Evolutionary conservation across 2,113 vertebrate species (phyloP).

Genomic region (Cynoglossus semilaevis): DNA sequence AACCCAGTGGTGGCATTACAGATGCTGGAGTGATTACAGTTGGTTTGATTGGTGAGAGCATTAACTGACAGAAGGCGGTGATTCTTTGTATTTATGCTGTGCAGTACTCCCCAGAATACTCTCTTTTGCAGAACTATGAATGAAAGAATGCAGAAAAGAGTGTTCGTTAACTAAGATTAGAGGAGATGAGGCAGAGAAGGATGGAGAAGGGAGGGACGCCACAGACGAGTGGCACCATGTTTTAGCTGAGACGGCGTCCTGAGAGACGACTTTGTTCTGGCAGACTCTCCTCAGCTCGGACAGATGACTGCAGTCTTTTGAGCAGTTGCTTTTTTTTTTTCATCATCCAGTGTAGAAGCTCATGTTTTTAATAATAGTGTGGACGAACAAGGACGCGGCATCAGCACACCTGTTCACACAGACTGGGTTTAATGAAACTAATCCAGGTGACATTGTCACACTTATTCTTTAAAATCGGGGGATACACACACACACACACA

Average conservation of each 20-base stretch:
- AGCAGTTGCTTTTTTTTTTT: conserved; percentile 57
- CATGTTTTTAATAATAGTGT: neutral
- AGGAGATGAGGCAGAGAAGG: conserved; percentile 24
- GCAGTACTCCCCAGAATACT: conserved; percentile 1
- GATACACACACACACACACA: too few relatives aligned
- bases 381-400: neutral
- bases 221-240: conserved; percentile 41
- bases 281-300: conserved; percentile 40
- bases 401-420: conserved; percentile 13
- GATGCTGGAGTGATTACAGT: too few relatives aligned
- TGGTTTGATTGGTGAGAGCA: too few relatives aligned
- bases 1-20: too few relatives aligned
- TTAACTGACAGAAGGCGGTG: conserved; percentile 38
- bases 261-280: conserved; percentile 52
- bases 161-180: conserved; percentile 35
- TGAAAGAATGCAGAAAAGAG: conserved; percentile 33
- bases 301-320: conserved; percentile 37
- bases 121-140: conserved; percentile 35
- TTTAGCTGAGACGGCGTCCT: conserved; percentile 43
- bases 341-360: conserved; percentile 41
- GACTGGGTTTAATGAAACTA: neutral
- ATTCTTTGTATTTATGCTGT: conserved; percentile 23
- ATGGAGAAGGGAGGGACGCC: conserved; percentile 16
- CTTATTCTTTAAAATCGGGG: too few relatives aligned
- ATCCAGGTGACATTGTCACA: too few relatives aligned